Percentiles rank a stretch among this genome's conserved stretches.
These are phyloP conservation scores for Drosophila longiperda DNA, from an alignment of 2,888 invertebrate species.

Conservation along the genomic window DNA sequence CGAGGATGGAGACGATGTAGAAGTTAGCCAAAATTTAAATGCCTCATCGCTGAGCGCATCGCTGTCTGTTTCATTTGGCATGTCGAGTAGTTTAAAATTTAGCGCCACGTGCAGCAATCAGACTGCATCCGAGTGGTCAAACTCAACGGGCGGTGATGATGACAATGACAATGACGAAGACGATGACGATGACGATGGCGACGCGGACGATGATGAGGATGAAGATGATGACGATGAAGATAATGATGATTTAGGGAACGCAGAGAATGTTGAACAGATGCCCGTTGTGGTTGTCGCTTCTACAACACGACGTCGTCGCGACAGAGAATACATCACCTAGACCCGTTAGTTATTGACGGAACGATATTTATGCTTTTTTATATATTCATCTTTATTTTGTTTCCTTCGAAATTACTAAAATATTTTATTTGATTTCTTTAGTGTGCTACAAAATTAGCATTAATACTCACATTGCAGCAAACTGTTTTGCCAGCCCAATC, in stretches of 20 bases:
- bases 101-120: conserved; percentile 77
- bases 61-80: conserved; percentile 77
- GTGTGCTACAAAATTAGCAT: conserved; percentile 23
- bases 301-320: conserved; percentile 55
- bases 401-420: background rate
- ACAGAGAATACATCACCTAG: conserved; percentile 81
- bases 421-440: conserved; percentile 30
- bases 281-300: conserved; percentile 57
- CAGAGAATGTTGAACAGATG: conserved; percentile 35
- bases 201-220: conserved; percentile 30
- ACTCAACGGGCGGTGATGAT: conserved; percentile 73
- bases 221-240: conserved; percentile 35
- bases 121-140: conserved; percentile 79
- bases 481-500: conserved; percentile 55
- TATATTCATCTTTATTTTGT: conserved; percentile 4
- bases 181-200: conserved; percentile 42
- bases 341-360: conserved; percentile 30
- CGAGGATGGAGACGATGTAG: conserved; percentile 68
- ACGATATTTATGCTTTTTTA: conserved; percentile 24
- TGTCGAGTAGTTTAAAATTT: conserved; percentile 81
- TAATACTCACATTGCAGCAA: conserved; percentile 60
- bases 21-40: conserved; percentile 77
- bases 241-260: conserved; percentile 28
- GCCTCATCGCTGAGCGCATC: conserved; percentile 78
- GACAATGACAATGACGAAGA: conserved; percentile 53